Percentiles rank a stretch among this genome's conserved stretches.
These are phyloP conservation scores for Chloroceryle amazona DNA, from an alignment of 2,797 vertebrate genomes.

Conservation along the genomic window DNA sequence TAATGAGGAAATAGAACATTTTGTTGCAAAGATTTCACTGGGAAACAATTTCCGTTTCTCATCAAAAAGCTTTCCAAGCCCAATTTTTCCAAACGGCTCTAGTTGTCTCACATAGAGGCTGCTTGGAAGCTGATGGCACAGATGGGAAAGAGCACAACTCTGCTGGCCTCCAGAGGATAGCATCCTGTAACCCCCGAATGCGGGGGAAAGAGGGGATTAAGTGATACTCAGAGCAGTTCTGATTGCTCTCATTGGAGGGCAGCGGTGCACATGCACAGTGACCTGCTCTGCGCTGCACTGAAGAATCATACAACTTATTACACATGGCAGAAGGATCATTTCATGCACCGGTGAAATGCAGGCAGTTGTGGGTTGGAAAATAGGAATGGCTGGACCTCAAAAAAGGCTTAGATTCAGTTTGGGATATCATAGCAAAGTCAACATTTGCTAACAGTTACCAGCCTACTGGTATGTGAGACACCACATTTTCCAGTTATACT, in stretches of 20 bases:
- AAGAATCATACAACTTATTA: not conserved
- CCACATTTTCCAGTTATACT: constrained; percentile 58
- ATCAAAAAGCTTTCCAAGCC: constrained; percentile 56
- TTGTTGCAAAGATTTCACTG: constrained; percentile 55
- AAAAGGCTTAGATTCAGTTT: constrained; percentile 21
- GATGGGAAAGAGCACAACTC: not conserved
- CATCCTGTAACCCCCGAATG: fast-evolving
- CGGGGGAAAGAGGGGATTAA: fast-evolving
- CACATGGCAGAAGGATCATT: not conserved
- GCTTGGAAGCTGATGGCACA: constrained; percentile 17
- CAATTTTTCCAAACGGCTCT: not conserved
- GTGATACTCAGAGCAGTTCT: not conserved
- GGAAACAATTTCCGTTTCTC: constrained; percentile 61
- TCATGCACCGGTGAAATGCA: constrained; percentile 10
- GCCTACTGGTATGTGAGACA: constrained; percentile 1
- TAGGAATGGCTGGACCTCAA: constrained; percentile 14
- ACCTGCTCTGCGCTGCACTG: not conserved
- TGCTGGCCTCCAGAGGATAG: not conserved
- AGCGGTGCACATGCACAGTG: not conserved
- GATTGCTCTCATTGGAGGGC: not conserved
- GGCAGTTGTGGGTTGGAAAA: constrained; percentile 56
- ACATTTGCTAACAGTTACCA: constrained; percentile 54
- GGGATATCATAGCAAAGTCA: constrained; percentile 41
- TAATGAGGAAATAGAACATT: constrained; percentile 48
- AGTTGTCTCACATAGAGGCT: not conserved